Conservation (phyloP, 35 echinoderm and acorn worm species). For the Acanthaster planci region DNA sequence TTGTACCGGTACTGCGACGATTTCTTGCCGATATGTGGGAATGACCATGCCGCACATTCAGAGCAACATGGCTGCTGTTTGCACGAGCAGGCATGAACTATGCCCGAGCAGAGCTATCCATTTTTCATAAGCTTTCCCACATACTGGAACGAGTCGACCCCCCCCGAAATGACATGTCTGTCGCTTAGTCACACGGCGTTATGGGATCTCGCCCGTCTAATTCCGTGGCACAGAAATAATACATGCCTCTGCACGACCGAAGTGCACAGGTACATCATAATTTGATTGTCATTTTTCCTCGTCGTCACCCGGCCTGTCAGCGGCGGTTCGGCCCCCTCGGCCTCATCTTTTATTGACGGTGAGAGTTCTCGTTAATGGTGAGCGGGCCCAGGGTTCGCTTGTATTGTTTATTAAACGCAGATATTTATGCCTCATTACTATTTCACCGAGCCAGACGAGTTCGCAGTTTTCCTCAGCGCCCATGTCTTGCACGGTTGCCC, state of each 20-base stretch:
- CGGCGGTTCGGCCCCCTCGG: not conserved
- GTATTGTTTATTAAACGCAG: conserved; percentile 4
- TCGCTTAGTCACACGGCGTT: too few species aligned
- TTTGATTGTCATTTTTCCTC: conserved; percentile 18
- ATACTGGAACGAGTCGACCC: too few species aligned
- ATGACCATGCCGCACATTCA: too few species aligned
- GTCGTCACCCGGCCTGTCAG: not conserved
- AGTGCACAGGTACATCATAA: not conserved
- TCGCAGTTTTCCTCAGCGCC: too few species aligned
- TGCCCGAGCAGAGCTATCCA: too few species aligned
- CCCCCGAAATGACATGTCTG: too few species aligned
- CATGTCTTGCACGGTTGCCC: too few species aligned
- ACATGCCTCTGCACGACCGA: not conserved
- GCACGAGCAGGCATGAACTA: too few species aligned
- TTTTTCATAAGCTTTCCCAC: too few species aligned
- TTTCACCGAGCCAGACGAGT: not conserved
- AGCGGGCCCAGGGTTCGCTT: not conserved
- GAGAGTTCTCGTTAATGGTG: not conserved
- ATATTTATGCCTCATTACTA: conserved; percentile 24
- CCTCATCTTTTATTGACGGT: not conserved
- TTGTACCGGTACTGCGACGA: too few species aligned
- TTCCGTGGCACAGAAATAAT: not conserved
- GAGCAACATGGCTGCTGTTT: too few species aligned
- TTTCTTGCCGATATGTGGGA: too few species aligned
- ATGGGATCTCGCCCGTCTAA: not conserved